Evolutionary conservation across 2,797 vertebrate genomes (phyloP).

Genomic region (Acipenser transmontanus): DNA sequence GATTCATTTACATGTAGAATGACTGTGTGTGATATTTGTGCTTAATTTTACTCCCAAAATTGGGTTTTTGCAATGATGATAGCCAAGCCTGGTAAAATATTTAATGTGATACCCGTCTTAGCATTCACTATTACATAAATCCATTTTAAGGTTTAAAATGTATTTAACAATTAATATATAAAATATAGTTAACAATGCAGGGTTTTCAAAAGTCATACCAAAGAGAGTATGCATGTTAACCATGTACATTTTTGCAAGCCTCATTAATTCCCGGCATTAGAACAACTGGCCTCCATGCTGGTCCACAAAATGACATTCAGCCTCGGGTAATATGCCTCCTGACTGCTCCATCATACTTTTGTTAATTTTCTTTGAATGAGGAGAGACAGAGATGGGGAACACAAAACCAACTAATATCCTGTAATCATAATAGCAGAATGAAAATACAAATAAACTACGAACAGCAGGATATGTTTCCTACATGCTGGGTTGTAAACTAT

Average conservation of each 20-base stretch:
- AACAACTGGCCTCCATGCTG: slow-evolving; percentile 31
- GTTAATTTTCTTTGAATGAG: neutral
- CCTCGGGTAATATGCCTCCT: slow-evolving; percentile 30
- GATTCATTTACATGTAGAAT: no score
- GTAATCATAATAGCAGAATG: slow-evolving; percentile 32
- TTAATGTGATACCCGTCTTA: no score
- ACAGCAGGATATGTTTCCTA: slow-evolving; percentile 17
- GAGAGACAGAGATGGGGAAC: neutral
- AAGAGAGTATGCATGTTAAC: slow-evolving; percentile 9
- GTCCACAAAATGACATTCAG: slow-evolving; percentile 38
- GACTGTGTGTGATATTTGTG: no score
- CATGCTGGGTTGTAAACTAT: slow-evolving; percentile 31
- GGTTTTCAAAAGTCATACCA: no score
- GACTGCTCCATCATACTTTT: slow-evolving; percentile 30
- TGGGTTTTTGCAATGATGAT: no score
- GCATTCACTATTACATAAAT: no score
- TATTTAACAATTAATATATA: no score
- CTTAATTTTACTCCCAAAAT: no score
- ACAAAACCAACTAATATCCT: slow-evolving; percentile 10
- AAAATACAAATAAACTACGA: slow-evolving; percentile 33
- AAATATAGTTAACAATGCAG: no score
- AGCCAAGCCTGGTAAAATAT: no score
- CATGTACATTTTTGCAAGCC: slow-evolving; percentile 19
- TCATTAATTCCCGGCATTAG: slow-evolving; percentile 34
- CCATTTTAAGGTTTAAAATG: no score